A percentile compares a stretch with the other conserved stretches of the same genome.
These are phyloP conservation scores for Adelosebastes latens DNA, from an alignment of 2,797 vertebrate genomes.

Conservation along the genomic window DNA sequence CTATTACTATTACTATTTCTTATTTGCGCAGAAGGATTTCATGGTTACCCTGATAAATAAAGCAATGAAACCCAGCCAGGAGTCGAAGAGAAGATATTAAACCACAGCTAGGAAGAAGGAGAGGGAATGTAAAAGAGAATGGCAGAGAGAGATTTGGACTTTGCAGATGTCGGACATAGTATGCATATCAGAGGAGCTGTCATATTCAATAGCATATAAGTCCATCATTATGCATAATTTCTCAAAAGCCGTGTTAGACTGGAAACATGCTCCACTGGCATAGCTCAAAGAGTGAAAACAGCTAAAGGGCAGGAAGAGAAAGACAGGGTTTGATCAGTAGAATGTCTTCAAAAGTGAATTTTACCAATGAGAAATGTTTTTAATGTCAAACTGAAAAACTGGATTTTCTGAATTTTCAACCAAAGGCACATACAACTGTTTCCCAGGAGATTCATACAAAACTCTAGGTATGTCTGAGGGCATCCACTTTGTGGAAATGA, in stretches of 20 bases:
- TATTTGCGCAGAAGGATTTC: constrained; percentile 7
- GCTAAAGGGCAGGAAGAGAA: constrained; percentile 16
- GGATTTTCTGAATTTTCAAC: neutral
- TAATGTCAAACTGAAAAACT: constrained; percentile 8
- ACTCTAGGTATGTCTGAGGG: neutral
- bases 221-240: constrained; percentile 40
- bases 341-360: neutral
- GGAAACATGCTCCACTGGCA: constrained; percentile 28
- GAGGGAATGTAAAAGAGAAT: neutral
- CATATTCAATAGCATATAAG: constrained; percentile 13
- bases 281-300: constrained; percentile 21
- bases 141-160: neutral
- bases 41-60: constrained; percentile 52
- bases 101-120: constrained; percentile 1
- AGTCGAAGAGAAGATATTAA: constrained; percentile 26
- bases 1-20: too few species aligned
- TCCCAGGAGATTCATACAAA: neutral
- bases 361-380: constrained; percentile 7
- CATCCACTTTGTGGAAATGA: neutral
- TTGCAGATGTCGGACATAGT: constrained; percentile 19
- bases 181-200: constrained; percentile 43
- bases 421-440: neutral
- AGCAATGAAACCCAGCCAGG: constrained; percentile 31
- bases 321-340: constrained; percentile 3
- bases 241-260: constrained; percentile 37